Conservation (phyloP, 2,888 invertebrate genomes). For the Microctonus aethiopoides region DNA sequence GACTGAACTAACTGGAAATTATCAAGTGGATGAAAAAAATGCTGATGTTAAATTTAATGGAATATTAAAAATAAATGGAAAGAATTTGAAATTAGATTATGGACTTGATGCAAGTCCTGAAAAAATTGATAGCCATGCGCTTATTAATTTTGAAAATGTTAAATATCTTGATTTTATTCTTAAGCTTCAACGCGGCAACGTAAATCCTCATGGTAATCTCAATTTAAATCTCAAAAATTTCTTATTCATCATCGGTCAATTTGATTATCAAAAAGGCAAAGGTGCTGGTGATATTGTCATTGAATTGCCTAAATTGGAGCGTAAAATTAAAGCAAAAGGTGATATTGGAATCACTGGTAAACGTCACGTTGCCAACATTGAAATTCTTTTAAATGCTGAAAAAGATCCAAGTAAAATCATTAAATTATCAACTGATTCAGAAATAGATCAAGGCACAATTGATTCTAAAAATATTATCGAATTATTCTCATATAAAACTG, state of each 20-base stretch:
- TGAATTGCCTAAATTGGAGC: slow-evolving; percentile 70
- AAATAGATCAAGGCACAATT: slow-evolving; percentile 68
- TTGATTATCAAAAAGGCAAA: slow-evolving; percentile 73
- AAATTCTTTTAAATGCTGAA: slow-evolving; percentile 76
- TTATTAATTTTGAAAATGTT: slow-evolving; percentile 68
- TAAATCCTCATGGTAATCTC: slow-evolving; percentile 68
- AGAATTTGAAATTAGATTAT: slow-evolving; percentile 70
- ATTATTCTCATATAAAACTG: slow-evolving; percentile 67
- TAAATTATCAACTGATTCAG: slow-evolving; percentile 74
- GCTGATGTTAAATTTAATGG: slow-evolving; percentile 64
- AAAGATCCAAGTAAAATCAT: slow-evolving; percentile 78
- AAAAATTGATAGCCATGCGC: slow-evolving; percentile 70
- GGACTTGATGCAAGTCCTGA: slow-evolving; percentile 67
- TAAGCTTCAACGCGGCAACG: slow-evolving; percentile 67
- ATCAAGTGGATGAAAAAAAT: slow-evolving; percentile 67
- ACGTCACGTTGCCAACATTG: slow-evolving; percentile 73
- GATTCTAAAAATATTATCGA: slow-evolving; percentile 74
- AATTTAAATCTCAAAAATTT: slow-evolving; percentile 74
- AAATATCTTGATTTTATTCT: slow-evolving; percentile 71
- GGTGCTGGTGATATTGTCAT: slow-evolving; percentile 73
- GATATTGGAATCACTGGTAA: slow-evolving; percentile 74
- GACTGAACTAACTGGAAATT: slow-evolving; percentile 71
- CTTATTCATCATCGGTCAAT: slow-evolving; percentile 74
- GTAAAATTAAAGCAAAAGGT: slow-evolving; percentile 66
- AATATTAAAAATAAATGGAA: slow-evolving; percentile 70